Evolutionary conservation across 2,888 invertebrate genomes (phyloP).

Genomic region (Mythimna lalbum): DNA sequence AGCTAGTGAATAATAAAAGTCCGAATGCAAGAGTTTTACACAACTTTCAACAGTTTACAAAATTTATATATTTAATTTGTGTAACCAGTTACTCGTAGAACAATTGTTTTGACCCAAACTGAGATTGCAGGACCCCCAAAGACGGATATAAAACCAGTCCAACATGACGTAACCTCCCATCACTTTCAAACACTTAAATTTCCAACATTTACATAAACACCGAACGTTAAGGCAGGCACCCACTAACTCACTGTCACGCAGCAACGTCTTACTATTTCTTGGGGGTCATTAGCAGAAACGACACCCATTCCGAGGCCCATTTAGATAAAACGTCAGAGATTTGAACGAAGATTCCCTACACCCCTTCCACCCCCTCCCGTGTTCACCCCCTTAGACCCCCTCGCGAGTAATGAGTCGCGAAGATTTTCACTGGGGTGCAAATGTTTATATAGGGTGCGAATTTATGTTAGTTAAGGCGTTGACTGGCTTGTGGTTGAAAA

Average conservation of each 20-base stretch:
- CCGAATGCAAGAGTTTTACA: no score
- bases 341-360: constrained; percentile 85
- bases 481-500: constrained; percentile 66
- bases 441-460: constrained; percentile 90
- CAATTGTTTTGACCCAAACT: no score
- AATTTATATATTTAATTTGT: no score
- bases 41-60: no score
- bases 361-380: constrained; percentile 61
- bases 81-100: no score
- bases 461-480: constrained; percentile 76
- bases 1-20: no score
- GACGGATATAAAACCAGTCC: background rate
- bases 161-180: constrained; percentile 33
- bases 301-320: constrained; percentile 89
- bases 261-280: constrained; percentile 87
- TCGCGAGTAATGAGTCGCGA: constrained; percentile 89
- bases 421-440: constrained; percentile 88
- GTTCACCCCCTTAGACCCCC: constrained; percentile 57
- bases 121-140: background rate
- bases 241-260: constrained; percentile 79
- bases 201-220: constrained; percentile 62
- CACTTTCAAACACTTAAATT: constrained; percentile 59
- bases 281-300: constrained; percentile 89
- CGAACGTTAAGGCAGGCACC: constrained; percentile 61
- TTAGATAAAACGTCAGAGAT: constrained; percentile 91